Base-by-base conservation (phyloP, 2,113 vertebrate species). In the Calyptomena viridis region DNA sequence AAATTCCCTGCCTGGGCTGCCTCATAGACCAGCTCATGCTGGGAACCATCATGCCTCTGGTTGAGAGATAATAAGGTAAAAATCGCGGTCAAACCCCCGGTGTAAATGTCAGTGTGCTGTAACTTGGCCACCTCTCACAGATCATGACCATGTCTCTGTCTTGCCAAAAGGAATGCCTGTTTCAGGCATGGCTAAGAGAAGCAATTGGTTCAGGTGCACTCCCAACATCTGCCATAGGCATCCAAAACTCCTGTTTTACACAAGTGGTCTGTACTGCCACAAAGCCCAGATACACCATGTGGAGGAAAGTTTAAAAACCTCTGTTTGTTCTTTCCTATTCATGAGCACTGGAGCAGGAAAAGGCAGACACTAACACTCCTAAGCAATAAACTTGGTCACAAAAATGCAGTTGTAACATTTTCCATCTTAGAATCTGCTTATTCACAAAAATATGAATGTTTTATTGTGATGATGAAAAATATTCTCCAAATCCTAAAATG, bases 21-120 rank as follows among this genome's bases (percentile, higher is more conserved):
- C 21, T 25, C 56, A 31, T 0, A 3, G 35, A 68, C 21, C 31
- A 55, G n/a, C 20, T 31, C 3, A 1, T 6, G 4, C 4, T 5
- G 13, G 56, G 58, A 76, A 49, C 3, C 20, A 18, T 44, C 31
- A 58, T 5, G 5, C 31, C 58, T 44, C 2, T 8, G 55, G 37
- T 35, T 3, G 5, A 62, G n/a, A n/a, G 9, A 44, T 30, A 69
- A 78, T 12, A n/a, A 62, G 15, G 53, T 7, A 66, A 76, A 90
- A 81, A 49, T 0, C 37, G 37, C 17, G 15, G 40, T 58, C 14
- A 80, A 83, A 35, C 14, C 28, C n/a, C 31, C 24, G n/a, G 31
- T n/a, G 60, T 40, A 69, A 60, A 31, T 60, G n/a, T 2, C 11
- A 69, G 15, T 28, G 63, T 49, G 59, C 18, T 63, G 44, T 35